Base-by-base conservation (phyloP, 1,140 invertebrate species). In the Sarcophaga peregrina region DNA sequence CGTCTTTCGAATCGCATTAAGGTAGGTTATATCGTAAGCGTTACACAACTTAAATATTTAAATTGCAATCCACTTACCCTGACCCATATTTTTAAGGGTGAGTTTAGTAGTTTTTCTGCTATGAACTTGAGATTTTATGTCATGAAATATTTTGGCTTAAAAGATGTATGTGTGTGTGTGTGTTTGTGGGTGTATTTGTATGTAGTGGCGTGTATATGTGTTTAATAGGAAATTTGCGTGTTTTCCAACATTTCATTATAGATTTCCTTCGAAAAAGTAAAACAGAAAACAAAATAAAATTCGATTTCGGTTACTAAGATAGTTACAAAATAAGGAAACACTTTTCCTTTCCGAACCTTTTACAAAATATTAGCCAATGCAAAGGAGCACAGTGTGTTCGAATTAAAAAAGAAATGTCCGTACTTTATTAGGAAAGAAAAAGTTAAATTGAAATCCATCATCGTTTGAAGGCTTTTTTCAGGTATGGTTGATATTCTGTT, bases 1-100 rank as follows among this genome's bases (percentile, higher is more conserved):
- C 93, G 98, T 85, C 91, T 99, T 45, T 97, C 96, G 52, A 99
- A 99, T 91, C 94, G 97, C 87, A 98, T 99, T 46, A 98, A 98
- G 93, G 95, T 96, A 88, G 88, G 90, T 87, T 68, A 17, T 50
- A 45, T 62, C n/a, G 11, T n/a, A 11, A 46, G 15, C 37, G 48
- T 52, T 20, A 25, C 17, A 11, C 48, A 0, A 20, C n/a, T 58
- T 13, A 58, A n/a, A 58, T 3, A 58, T 6, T 10, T 62, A 68
- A 11, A 11, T 68, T 82, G 25, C 5, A 68, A 47, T 17, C 3
- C 54, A 13, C 8, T 45, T 82, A 54, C 46, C 81, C 80, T 68
- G 54, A 80, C 78, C 54, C 20, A 80, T 20, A 58, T 80, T 52
- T 62, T 45, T 68, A 68, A 20, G 62, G 17, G 62, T 68, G 8